These are phyloP conservation scores for Volucella inflata DNA, from an alignment of 2,888 invertebrate species.

Conservation along the genomic window DNA sequence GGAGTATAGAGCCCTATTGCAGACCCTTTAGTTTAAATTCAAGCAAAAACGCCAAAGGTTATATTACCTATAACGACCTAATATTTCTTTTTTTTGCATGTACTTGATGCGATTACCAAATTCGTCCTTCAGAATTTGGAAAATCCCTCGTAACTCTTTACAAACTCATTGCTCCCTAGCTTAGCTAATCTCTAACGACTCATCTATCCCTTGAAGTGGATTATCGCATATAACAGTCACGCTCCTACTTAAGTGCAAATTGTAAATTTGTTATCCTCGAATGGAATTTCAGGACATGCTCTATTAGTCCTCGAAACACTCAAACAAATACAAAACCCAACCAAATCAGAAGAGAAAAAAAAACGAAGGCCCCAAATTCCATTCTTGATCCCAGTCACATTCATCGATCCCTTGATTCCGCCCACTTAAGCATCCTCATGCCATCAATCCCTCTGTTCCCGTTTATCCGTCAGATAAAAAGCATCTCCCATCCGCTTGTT, in stretches of 20 bases:
- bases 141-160: constrained; percentile 3
- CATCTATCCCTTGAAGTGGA: constrained; percentile 34
- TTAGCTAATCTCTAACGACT: constrained; percentile 16
- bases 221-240: constrained; percentile 63
- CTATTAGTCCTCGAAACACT: constrained; percentile 49
- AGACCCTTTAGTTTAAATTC: too few species aligned
- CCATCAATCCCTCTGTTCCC: background rate
- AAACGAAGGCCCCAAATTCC: background rate
- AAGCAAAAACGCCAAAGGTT: too few species aligned
- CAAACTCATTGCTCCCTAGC: background rate
- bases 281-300: constrained; percentile 60
- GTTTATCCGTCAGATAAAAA: constrained; percentile 27
- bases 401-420: constrained; percentile 35
- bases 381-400: constrained; percentile 36
- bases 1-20: too few species aligned
- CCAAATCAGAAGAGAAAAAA: too few species aligned
- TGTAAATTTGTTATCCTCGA: constrained; percentile 60
- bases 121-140: background rate
- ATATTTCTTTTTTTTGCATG: background rate
- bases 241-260: constrained; percentile 62
- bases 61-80: too few species aligned
- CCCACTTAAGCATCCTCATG: constrained; percentile 27
- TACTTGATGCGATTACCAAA: constrained; percentile 16
- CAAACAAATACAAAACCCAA: constrained; percentile 3
- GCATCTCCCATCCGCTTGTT: constrained; percentile 48